Evolutionary conservation across 2,797 vertebrate species (phyloP).

Genomic region (Sparus aurata): DNA sequence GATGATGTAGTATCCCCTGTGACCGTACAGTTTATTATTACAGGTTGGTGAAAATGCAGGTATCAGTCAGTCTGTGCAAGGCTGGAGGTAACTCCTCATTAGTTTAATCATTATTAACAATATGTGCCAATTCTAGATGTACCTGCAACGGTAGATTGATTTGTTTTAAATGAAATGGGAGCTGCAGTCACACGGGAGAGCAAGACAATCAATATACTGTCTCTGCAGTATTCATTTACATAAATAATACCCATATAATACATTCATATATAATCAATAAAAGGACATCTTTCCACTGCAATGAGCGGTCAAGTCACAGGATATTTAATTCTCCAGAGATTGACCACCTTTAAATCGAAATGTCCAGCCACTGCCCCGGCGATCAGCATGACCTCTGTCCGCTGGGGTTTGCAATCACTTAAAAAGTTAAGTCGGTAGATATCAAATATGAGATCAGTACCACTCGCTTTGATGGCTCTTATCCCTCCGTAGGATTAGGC

Average conservation of each 20-base stretch:
- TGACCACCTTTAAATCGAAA: slow-evolving; percentile 20
- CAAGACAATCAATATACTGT: slow-evolving; percentile 49
- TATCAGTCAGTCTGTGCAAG: slow-evolving; percentile 31
- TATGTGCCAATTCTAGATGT: neutral
- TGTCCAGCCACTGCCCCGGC: neutral
- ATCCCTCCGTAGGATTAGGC: slow-evolving; percentile 32
- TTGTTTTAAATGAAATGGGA: slow-evolving; percentile 42
- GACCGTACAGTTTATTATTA: slow-evolving; percentile 34
- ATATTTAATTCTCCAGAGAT: slow-evolving; percentile 13
- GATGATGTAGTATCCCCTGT: slow-evolving; percentile 17
- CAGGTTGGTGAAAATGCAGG: slow-evolving; percentile 34
- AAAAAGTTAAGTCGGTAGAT: slow-evolving; percentile 49
- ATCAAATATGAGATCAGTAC: slow-evolving; percentile 55
- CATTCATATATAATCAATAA: slow-evolving; percentile 30
- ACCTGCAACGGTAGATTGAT: slow-evolving; percentile 34
- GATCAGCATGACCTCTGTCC: slow-evolving; percentile 46
- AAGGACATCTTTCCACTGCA: slow-evolving; percentile 14
- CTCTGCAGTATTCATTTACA: slow-evolving; percentile 40
- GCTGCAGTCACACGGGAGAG: slow-evolving; percentile 9
- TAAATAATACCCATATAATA: too few species aligned
- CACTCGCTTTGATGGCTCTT: slow-evolving; percentile 58
- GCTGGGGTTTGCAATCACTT: slow-evolving; percentile 47
- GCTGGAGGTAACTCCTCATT: slow-evolving; percentile 52
- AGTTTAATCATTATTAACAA: slow-evolving; percentile 44
- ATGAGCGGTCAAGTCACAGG: neutral